These are phyloP conservation scores for Champsocephalus esox DNA, from an alignment of 2,797 vertebrate genomes.

Conservation along the genomic window DNA sequence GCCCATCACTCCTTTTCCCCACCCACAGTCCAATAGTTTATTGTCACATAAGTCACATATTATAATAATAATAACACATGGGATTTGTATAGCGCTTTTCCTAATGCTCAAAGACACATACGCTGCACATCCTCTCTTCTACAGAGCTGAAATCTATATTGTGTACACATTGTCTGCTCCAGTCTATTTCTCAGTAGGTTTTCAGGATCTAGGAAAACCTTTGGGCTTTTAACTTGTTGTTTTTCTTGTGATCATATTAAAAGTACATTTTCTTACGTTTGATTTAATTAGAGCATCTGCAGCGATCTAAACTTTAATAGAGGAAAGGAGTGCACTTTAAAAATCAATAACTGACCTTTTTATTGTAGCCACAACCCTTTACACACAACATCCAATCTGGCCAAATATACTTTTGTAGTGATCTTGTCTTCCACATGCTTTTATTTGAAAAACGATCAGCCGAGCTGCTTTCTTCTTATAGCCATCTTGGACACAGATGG, in stretches of 20 bases:
- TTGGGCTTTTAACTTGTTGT: not conserved
- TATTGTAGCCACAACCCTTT: slow-evolving; percentile 34
- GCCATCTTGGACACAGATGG: slow-evolving; percentile 60
- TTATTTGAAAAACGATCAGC: slow-evolving; percentile 42
- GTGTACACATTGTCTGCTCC: not conserved
- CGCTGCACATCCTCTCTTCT: too few relatives aligned
- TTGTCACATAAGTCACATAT: not conserved
- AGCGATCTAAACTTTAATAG: slow-evolving; percentile 9
- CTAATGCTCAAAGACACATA: too few relatives aligned
- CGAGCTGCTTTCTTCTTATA: slow-evolving; percentile 47
- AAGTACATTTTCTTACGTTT: slow-evolving; percentile 4
- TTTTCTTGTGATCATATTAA: not conserved
- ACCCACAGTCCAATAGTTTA: not conserved
- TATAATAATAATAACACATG: too few relatives aligned
- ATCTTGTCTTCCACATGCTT: slow-evolving; percentile 55
- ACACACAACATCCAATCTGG: slow-evolving; percentile 12
- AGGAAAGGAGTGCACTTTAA: slow-evolving; percentile 4
- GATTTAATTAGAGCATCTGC: slow-evolving; percentile 22
- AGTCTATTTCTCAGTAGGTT: not conserved
- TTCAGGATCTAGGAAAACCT: not conserved
- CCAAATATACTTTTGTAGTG: slow-evolving; percentile 3
- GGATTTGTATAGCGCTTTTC: too few relatives aligned
- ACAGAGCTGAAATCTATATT: too few relatives aligned
- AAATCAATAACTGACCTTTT: slow-evolving; percentile 41
- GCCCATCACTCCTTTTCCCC: too few relatives aligned